Percentiles rank a stretch among this genome's conserved stretches.
Evolutionary conservation across 1,140 invertebrate species (phyloP).

Genomic region (Drosophila prosaltans): DNA sequence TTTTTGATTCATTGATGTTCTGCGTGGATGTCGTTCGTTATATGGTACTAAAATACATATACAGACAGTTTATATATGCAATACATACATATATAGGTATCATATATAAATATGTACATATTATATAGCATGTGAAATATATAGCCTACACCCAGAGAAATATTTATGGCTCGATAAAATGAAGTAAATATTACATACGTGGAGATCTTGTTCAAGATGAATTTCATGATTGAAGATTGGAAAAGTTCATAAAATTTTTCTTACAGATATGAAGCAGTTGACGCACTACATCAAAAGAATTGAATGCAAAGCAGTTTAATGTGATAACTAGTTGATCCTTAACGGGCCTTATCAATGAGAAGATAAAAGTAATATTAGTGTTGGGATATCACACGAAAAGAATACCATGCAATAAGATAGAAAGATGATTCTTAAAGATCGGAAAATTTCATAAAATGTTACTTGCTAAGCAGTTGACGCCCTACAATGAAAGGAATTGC

Average conservation of each 20-base stretch:
- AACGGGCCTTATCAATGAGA: not conserved
- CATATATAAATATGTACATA: not conserved
- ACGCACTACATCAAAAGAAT: not conserved
- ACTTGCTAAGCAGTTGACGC: no score
- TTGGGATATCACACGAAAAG: no score
- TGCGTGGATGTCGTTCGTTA: slow-evolving; percentile 66
- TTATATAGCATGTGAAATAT: slow-evolving; percentile 11
- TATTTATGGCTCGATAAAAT: slow-evolving; percentile 20
- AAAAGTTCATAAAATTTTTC: not conserved
- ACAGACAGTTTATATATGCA: not conserved
- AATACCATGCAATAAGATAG: no score
- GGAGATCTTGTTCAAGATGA: slow-evolving; percentile 9
- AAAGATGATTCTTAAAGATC: no score
- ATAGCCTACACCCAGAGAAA: slow-evolving; percentile 22
- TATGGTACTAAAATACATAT: slow-evolving; percentile 6
- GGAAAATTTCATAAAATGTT: no score
- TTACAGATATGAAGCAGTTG: slow-evolving; percentile 1
- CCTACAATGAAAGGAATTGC: no score
- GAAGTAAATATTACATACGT: slow-evolving; percentile 3
- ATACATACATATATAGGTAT: not conserved
- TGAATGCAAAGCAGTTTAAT: not conserved
- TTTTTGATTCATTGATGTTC: slow-evolving; percentile 78
- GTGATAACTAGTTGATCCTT: not conserved
- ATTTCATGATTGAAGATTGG: slow-evolving; percentile 10
- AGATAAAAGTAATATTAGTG: no score